Percentiles rank a stretch among this genome's conserved stretches.
Evolutionary conservation across 2,113 vertebrate species (phyloP).

Genomic region (Myodes glareolus): DNA sequence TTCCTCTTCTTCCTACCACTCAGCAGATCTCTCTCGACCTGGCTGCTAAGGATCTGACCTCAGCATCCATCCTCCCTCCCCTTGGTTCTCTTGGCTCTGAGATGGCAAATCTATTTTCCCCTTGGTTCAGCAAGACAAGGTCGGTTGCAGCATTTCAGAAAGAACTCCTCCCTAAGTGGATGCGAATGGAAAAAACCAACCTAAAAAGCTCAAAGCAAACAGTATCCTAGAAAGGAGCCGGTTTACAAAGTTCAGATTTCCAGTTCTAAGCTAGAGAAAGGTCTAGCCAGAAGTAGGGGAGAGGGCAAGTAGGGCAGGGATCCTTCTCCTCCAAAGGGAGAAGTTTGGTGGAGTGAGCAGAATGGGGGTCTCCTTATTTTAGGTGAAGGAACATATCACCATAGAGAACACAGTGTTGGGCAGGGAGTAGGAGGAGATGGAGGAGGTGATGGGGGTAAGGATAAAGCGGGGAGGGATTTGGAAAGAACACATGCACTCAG

Average conservation of each 20-base stretch:
- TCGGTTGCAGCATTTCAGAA: constrained; percentile 54
- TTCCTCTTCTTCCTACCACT: neutral
- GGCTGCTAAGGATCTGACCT: neutral
- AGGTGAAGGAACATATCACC: neutral
- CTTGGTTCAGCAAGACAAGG: neutral
- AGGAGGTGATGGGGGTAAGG: too few relatives aligned
- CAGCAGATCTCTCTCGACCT: neutral
- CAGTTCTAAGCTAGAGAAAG: constrained; percentile 60
- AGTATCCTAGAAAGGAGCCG: constrained; percentile 55
- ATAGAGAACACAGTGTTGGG: neutral
- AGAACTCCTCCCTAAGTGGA: constrained; percentile 43
- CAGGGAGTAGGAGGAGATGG: too few relatives aligned
- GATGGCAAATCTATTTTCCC: neutral
- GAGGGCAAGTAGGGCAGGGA: constrained; percentile 7
- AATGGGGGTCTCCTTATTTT: neutral
- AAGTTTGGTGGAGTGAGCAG: neutral
- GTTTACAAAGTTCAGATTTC: constrained; percentile 75
- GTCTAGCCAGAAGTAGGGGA: constrained; percentile 32
- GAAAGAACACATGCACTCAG: neutral
- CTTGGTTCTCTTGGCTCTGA: neutral
- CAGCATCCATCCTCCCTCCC: neutral
- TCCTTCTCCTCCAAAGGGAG: neutral
- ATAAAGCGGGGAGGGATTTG: neutral
- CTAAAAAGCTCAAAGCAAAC: constrained; percentile 69
- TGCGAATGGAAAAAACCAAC: constrained; percentile 71